Base-by-base conservation (phyloP, 2,888 invertebrate species). In the Scelioninae gen. 1 region DNA sequence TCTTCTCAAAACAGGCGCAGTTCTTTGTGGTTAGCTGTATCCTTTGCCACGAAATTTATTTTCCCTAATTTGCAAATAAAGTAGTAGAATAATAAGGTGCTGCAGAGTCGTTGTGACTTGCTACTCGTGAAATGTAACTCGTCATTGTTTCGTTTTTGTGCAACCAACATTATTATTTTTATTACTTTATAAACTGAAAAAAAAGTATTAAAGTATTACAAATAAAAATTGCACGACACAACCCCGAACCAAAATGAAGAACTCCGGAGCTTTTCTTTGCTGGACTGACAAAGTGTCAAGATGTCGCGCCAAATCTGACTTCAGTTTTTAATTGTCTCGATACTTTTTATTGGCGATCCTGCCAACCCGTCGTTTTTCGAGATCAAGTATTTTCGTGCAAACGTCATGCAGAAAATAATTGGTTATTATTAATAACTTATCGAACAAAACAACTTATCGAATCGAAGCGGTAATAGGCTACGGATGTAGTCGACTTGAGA, bases 21-120 rank as follows among this genome's bases (percentile, higher is more conserved):
- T n/a, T 34, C 55, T 74, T 29, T 8, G 23, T 29, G 32, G 31
- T 75, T 34, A 15, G 74, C 15, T 63, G 43, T 51, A 53, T 68
- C 60, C 29, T 43, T 76, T 60, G 11, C 40, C 13, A 15, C 16
- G 29, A 13, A 60, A 43, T 58, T 76, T 66, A 53, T 60, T 60
- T 76, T 68, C 29, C 56, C 31, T 68, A 68, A 76, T 76, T 76
- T 66, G 66, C 60, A 68, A 76, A 68, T 76, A 76, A 77, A 55
- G 68, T 68, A 60, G 62, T 55, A 55, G 51, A 62, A 62, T 69
- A 68, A 69, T 62, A 77, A 69, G 77, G 62, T 62, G 38, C 45
- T 38, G 62, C 49, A 23, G 62, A 62, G 77, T 69, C 62, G 58
- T 66, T 60, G 58, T 51, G 66, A 76, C 60, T 76, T 68, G 66